Percentiles rank a stretch among this genome's conserved stretches.
Evolutionary conservation across 2,888 invertebrate genomes (phyloP).

Genomic region (Drepana falcataria): DNA sequence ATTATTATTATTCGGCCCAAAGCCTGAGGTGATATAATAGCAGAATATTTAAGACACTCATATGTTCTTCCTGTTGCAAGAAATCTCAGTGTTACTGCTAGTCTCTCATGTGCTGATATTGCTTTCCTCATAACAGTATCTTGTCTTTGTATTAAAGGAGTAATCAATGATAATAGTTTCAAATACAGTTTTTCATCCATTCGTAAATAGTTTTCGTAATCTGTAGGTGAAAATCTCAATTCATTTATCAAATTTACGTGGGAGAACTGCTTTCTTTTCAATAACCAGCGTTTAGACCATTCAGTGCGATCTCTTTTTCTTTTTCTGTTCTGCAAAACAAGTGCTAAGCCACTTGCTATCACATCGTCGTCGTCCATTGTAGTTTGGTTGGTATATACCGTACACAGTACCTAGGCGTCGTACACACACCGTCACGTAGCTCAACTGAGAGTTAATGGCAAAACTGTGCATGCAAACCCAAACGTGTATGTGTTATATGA

Average conservation of each 20-base stretch:
- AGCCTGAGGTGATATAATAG: slow-evolving; percentile 7
- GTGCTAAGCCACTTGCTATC: slow-evolving; percentile 9
- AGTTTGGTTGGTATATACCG: no score
- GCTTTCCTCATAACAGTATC: slow-evolving; percentile 6
- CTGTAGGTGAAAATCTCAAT: slow-evolving; percentile 15
- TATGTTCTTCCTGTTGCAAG: slow-evolving; percentile 6
- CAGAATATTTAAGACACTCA: slow-evolving; percentile 7
- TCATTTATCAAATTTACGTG: slow-evolving; percentile 17
- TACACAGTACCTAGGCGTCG: no score
- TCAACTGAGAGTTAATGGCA: slow-evolving; percentile 1
- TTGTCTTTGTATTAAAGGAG: slow-evolving; percentile 6
- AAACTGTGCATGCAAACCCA: neutral
- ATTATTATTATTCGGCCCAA: no score
- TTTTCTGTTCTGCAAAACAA: slow-evolving; percentile 12
- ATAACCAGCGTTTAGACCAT: slow-evolving; percentile 17
- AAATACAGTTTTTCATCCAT: slow-evolving; percentile 19
- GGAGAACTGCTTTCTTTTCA: slow-evolving; percentile 13
- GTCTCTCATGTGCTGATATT: slow-evolving; percentile 5
- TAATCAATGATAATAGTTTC: slow-evolving; percentile 8
- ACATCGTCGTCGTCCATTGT: slow-evolving; percentile 10
- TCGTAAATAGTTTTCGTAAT: slow-evolving; percentile 20
- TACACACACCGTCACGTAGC: neutral
- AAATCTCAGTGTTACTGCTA: slow-evolving; percentile 6
- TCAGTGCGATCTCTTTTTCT: slow-evolving; percentile 8
- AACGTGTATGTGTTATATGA: slow-evolving; percentile 1